A percentile compares a stretch with the other conserved stretches of the same genome.
phyloP scores from a whole-genome alignment of 2,113 vertebrate genomes.

The Pavo muticus region DNA sequence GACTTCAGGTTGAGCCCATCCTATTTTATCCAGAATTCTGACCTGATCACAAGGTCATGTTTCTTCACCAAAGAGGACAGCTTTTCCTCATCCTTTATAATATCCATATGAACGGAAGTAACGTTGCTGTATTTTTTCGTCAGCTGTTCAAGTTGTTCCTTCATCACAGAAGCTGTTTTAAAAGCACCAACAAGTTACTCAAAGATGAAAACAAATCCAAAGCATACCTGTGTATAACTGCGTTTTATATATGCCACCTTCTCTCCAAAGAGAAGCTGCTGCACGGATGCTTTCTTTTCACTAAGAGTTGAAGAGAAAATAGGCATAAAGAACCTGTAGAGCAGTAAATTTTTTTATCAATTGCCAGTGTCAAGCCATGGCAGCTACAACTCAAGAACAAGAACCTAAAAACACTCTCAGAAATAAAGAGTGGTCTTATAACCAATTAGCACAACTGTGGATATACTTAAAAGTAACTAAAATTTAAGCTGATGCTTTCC shows the following conservation, averaged over 20 bases:
- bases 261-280: neutral
- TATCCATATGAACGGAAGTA: constrained; percentile 84
- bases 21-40: constrained; percentile 17
- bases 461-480: neutral
- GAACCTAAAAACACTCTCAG: neutral
- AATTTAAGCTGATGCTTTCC: neutral
- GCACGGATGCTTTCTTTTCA: neutral
- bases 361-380: neutral
- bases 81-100: constrained; percentile 83
- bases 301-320: neutral
- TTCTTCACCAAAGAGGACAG: constrained; percentile 87
- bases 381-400: neutral
- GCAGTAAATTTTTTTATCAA: neutral
- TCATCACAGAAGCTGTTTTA: constrained; percentile 84
- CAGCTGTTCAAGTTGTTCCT: constrained; percentile 88
- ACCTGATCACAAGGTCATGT: constrained; percentile 95
- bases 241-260: neutral
- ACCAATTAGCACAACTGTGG: neutral
- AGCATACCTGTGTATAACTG: neutral
- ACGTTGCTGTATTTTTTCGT: constrained; percentile 83
- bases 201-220: neutral
- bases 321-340: neutral
- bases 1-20: neutral
- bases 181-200: neutral
- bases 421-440: neutral